phyloP scores from a whole-genome alignment of 2,888 invertebrate genomes.

The Shargacucullia verbasci region DNA sequence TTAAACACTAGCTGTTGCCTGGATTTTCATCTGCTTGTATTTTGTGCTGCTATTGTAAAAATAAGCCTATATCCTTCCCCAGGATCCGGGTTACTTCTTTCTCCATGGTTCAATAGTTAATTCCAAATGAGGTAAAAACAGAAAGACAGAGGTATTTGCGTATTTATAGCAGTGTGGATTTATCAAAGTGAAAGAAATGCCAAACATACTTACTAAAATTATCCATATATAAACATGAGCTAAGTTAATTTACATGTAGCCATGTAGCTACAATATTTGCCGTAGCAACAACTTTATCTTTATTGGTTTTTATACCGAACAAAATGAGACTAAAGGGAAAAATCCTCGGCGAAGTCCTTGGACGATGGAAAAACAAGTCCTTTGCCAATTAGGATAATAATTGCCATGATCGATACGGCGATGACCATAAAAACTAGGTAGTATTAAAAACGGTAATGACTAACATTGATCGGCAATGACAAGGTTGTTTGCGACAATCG shows the following conservation, averaged over 20 bases:
- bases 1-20: no score
- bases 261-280: not conserved
- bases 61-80: no score
- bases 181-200: not conserved
- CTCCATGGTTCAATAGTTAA: no score
- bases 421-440: conserved; percentile 33
- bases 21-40: no score
- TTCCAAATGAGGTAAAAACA: no score
- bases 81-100: no score
- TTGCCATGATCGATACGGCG: conserved; percentile 32
- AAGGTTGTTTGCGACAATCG: conserved; percentile 39
- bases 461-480: conserved; percentile 32
- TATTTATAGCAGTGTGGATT: no score
- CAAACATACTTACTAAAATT: not conserved
- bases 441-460: conserved; percentile 30
- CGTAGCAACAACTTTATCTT: not conserved
- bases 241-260: not conserved
- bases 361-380: conserved; percentile 27
- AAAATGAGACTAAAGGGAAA: conserved; percentile 10
- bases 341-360: conserved; percentile 1
- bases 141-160: no score
- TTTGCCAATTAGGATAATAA: conserved; percentile 34
- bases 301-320: not conserved
- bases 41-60: no score
- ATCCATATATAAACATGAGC: not conserved